Base-by-base conservation (phyloP, 2,888 invertebrate species). In the Acholoe squamosa region DNA sequence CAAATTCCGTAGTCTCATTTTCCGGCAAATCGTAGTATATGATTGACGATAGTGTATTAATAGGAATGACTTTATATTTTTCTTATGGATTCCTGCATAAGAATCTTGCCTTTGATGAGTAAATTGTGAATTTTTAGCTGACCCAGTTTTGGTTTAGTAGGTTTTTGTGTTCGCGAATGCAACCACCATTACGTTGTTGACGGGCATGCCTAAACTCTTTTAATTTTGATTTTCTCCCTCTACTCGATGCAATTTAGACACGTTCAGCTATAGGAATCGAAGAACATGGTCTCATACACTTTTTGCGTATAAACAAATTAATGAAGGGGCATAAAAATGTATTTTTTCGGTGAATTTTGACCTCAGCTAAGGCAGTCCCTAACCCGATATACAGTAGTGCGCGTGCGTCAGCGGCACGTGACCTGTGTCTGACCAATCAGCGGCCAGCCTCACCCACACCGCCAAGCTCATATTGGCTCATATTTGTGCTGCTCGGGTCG, bases 391-490 rank as follows among this genome's bases (percentile, higher is more conserved):
- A 5, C 43, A 34, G 43, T 43, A 43, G 43, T 33, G 43, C 80
- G 80, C 80, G 33, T 80, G 80, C 80, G 80, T 80, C 80, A 22
- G 43, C n/a, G 12, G 33, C 80, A 80, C 34, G 43, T 80, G 43
- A 43, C 80, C 7, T 16, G 3, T 1, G 7, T 33, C 80, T n/a
- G n/a, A n/a, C 80, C 80, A 80, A 80, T 80, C 43, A 43, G 25
- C 80, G 80, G 7, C n/a, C 33, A 34, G 34, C 80, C 80, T 80
- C 54, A 54, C 84, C 84, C 86, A 84, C 90, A 90, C 90, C 90
- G 90, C 90, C 90, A 90, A 90, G 90, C 90, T 90, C 88, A 80
- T 89, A 67, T 90, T 90, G 86, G 90, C 90, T 90, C 88, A 80
- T 89, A 67, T 90, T 90, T 77, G 90, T 67, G 86, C 28, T 34